Evolutionary conservation across 2,113 vertebrate species (phyloP).

Genomic region (Lampris megalopsis): DNA sequence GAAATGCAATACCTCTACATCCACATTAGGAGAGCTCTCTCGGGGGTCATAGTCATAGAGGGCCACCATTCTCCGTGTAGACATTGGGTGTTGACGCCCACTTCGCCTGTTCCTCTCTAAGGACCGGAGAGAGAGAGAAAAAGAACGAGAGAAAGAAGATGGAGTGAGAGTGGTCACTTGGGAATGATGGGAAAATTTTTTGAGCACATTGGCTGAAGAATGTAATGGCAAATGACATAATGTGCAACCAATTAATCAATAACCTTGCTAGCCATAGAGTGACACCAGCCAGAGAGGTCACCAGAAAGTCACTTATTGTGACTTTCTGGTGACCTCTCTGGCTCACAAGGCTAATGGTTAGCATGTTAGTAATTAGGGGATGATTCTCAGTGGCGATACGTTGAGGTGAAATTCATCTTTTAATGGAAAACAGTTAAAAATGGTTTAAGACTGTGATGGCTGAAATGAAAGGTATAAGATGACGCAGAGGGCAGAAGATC

Average conservation of each 20-base stretch:
- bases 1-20: conserved; percentile 89
- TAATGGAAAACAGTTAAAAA: conserved; percentile 7
- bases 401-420: not conserved
- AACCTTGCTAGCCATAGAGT: no score
- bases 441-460: conserved; percentile 21
- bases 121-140: conserved; percentile 6
- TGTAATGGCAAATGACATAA: conserved; percentile 21
- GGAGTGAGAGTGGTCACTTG: no score
- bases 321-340: not conserved
- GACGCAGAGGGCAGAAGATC: conserved; percentile 46
- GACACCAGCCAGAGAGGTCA: no score
- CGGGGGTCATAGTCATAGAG: conserved; percentile 95
- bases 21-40: conserved; percentile 97
- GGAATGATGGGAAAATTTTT: not conserved
- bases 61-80: conserved; percentile 92
- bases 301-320: no score
- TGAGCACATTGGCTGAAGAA: not conserved
- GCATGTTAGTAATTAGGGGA: not conserved
- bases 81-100: conserved; percentile 79
- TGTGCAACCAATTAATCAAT: not conserved
- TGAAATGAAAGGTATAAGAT: conserved; percentile 24
- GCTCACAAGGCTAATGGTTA: not conserved
- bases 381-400: not conserved
- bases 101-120: conserved; percentile 90
- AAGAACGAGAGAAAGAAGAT: not conserved